A percentile compares a stretch with the other conserved stretches of the same genome.
These are phyloP conservation scores for Bimastos eiseni DNA, from an alignment of 2,888 invertebrate species.

Conservation along the genomic window DNA sequence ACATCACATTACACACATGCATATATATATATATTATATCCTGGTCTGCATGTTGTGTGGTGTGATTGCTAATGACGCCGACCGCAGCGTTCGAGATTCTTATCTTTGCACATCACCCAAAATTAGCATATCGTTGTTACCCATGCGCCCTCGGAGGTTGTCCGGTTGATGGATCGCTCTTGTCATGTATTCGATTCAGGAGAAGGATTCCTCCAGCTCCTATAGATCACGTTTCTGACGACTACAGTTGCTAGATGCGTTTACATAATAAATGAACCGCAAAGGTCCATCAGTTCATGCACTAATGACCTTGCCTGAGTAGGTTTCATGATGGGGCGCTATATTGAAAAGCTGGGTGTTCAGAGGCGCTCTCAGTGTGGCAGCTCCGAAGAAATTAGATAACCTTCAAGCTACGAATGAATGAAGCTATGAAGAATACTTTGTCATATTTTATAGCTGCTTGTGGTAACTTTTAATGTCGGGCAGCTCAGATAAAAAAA, in stretches of 20 bases:
- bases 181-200: background rate
- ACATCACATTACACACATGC: no score
- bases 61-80: background rate
- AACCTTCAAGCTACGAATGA: no score
- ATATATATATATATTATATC: no score
- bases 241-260: background rate
- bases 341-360: no score
- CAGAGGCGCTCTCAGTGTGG: no score
- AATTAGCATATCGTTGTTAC: background rate
- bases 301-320: no score
- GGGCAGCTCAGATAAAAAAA: no score
- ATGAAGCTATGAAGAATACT: no score
- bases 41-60: background rate
- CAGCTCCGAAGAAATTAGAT: no score
- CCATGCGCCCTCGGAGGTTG: background rate
- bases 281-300: background rate
- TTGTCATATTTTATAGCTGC: no score
- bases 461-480: no score
- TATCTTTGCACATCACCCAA: background rate
- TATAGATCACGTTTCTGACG: background rate
- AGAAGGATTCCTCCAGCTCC: background rate
- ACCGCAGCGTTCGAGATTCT: background rate
- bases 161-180: background rate
- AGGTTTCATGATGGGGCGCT: no score
- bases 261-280: background rate